Evolutionary conservation across 2,797 vertebrate species (phyloP).

Genomic region (Diglossa cyanea): DNA sequence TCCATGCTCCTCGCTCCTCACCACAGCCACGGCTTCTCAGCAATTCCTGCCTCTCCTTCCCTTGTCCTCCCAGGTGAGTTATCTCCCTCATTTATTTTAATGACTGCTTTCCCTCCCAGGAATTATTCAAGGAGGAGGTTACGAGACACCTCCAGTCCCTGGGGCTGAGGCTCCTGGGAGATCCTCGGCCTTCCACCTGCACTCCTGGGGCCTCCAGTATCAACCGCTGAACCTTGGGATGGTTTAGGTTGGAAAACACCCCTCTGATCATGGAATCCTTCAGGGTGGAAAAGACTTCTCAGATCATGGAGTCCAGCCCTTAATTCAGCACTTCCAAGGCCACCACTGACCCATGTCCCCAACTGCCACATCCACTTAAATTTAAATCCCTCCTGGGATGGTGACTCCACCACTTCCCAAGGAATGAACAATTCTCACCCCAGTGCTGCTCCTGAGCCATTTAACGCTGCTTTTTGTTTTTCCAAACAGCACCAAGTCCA

Average conservation of each 20-base stretch:
- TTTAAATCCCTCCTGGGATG: neutral
- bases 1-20: neutral
- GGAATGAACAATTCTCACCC: neutral
- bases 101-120: neutral
- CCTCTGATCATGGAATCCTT: neutral
- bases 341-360: neutral
- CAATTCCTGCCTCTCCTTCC: neutral
- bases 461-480: neutral
- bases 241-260: neutral
- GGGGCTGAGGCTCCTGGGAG: neutral
- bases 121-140: neutral
- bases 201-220: neutral
- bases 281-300: neutral
- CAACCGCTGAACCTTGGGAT: neutral
- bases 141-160: neutral
- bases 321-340: neutral
- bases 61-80: rapidly evolving
- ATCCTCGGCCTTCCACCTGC: neutral
- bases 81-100: neutral
- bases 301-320: neutral
- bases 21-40: rapidly evolving
- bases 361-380: neutral
- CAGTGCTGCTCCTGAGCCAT: neutral
- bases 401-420: rapidly evolving
- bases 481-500: neutral